Percentiles rank a stretch among this genome's conserved stretches.
phyloP scores from a whole-genome alignment of 2,888 invertebrate genomes.

The Sinohyriopsis cumingii region DNA sequence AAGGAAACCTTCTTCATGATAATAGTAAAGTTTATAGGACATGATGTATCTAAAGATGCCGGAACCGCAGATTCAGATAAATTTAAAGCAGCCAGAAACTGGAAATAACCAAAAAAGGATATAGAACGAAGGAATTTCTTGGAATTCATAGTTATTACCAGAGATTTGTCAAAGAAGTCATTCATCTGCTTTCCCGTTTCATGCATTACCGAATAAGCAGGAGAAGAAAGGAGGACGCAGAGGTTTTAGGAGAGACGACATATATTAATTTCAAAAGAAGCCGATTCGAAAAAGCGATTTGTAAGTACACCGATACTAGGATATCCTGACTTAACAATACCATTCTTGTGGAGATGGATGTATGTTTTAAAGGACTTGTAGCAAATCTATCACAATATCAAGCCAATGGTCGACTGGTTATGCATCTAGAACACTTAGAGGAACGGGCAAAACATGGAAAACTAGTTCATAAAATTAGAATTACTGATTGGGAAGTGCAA shows the following conservation, averaged over 20 bases:
- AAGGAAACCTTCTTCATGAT: conserved; percentile 27
- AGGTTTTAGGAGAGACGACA: too few species aligned
- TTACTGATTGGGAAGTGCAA: conserved; percentile 36
- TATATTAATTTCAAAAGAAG: too few species aligned
- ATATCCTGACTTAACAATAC: too few species aligned
- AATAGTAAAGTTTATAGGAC: conserved; percentile 16
- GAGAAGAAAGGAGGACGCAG: not conserved
- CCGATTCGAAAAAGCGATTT: too few species aligned
- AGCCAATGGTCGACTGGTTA: conserved; percentile 17
- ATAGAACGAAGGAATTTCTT: conserved; percentile 13
- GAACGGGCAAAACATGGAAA: conserved; percentile 32
- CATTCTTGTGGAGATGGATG: conserved; percentile 11
- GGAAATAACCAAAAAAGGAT: conserved; percentile 14
- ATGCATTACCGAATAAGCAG: not conserved
- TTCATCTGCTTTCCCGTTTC: conserved; percentile 19
- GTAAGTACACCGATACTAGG: too few species aligned
- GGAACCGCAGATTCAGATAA: conserved; percentile 28
- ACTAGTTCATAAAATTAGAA: conserved; percentile 34
- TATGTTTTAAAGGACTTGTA: conserved; percentile 25
- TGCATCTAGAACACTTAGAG: conserved; percentile 28
- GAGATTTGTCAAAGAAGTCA: conserved; percentile 21
- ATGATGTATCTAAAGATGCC: conserved; percentile 16
- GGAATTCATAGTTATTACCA: conserved; percentile 23
- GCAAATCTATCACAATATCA: conserved; percentile 37
- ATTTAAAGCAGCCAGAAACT: conserved; percentile 20